Evolutionary conservation across 2,888 invertebrate species (phyloP).

Genomic region (Tanytarsus gracilentus): DNA sequence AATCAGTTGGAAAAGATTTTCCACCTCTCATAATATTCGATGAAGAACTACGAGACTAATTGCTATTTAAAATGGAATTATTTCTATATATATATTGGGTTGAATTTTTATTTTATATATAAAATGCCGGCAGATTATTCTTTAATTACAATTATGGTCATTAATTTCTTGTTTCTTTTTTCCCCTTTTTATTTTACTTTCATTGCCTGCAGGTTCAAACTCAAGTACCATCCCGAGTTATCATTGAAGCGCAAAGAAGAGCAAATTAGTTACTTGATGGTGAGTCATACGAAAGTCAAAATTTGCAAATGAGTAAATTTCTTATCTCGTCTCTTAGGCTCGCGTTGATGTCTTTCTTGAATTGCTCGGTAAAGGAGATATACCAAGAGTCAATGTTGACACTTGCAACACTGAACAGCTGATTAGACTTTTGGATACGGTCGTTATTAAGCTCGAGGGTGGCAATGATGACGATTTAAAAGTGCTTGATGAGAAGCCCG

Average conservation of each 20-base stretch:
- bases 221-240: slow-evolving; percentile 97
- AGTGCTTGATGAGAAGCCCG: slow-evolving; percentile 63
- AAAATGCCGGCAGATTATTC: background rate
- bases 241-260: slow-evolving; percentile 83
- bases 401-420: slow-evolving; percentile 73
- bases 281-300: slow-evolving; percentile 38
- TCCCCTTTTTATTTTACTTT: slow-evolving; percentile 32
- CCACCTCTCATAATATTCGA: no score
- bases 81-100: no score
- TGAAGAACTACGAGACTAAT: no score
- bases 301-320: slow-evolving; percentile 28
- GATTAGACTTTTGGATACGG: slow-evolving; percentile 84
- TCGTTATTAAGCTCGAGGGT: slow-evolving; percentile 93
- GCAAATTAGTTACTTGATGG: slow-evolving; percentile 70
- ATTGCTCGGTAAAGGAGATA: slow-evolving; percentile 60
- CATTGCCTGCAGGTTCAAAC: slow-evolving; percentile 78
- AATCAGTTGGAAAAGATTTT: no score
- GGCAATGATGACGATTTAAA: slow-evolving; percentile 82
- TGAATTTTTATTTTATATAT: no score
- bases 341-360: slow-evolving; percentile 85
- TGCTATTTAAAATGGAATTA: no score
- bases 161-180: background rate
- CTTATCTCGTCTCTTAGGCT: slow-evolving; percentile 48
- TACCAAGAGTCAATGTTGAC: slow-evolving; percentile 75
- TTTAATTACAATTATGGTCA: background rate